Evolutionary conservation across 2,888 invertebrate genomes (phyloP), one percentile per base, ranked within the genome.

Genomic region (Himalopsyche japonica): DNA sequence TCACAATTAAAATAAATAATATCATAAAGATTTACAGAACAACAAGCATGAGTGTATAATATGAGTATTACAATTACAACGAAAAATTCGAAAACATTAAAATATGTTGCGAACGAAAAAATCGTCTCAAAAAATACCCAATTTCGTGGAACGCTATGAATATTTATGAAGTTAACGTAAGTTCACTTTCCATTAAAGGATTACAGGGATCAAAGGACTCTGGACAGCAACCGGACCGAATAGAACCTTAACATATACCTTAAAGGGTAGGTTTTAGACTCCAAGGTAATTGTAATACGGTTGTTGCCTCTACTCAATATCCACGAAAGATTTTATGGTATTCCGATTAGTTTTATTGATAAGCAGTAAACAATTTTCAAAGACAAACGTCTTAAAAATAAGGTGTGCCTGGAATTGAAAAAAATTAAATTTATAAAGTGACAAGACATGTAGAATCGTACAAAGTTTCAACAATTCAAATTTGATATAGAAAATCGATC

Each of bases 141-240:
- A 80, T 76, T 83, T 76, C 76, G 80, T 76, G 77, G 80, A 49
- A 80, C 43, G 32, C 76, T 32, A 81, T 84, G 81, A 84, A 84
- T 84, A 81, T 81, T 81, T 81, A 81, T 81, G 79, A 84, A 70
- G 81, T 78, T 77, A 81, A 80, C 83, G 76, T 80, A 49, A 83
- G 80, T 83, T 84, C 84, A 64, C 78, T 78, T 84, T 84, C 84
- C 84, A 81, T 84, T 84, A 81, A 84, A 84, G 81, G 84, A 84
- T 84, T 84, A 84, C 57, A 81, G 78, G 81, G 81, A 84, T 81
- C 84, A 81, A 84, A 81, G 78, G 84, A 81, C 81, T 43, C 48
- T 81, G 81, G 77, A 77, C 77, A 70, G 70, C 70, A 27, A 70
- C 70, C 30, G 30, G 70, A 70, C 70, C 70, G 70, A 70, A 70